These are phyloP conservation scores for Agonum fuliginosum DNA, from an alignment of 2,888 invertebrate genomes.

Conservation along the genomic window DNA sequence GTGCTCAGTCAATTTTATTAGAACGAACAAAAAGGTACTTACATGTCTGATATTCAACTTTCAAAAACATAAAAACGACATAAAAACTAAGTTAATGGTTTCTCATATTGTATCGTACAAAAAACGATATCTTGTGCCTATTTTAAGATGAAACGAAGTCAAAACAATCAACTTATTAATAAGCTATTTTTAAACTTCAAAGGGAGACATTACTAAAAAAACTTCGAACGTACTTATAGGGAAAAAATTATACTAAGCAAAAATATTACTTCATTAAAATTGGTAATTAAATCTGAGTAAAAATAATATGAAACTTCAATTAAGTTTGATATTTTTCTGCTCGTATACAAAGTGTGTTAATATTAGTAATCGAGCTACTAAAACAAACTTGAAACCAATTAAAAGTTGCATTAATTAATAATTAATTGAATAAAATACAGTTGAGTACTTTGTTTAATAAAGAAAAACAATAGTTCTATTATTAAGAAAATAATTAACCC, in stretches of 20 bases:
- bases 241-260: too few species aligned
- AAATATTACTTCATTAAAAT: too few species aligned
- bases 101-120: neutral
- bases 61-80: neutral
- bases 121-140: neutral
- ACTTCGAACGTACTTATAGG: too few species aligned
- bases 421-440: neutral
- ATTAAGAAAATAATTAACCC: neutral
- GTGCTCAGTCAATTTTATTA: neutral
- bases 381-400: neutral
- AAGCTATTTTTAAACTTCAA: slow-evolving; percentile 19
- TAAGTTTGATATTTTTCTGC: too few species aligned
- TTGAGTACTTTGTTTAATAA: neutral
- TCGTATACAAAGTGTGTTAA: too few species aligned
- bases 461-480: neutral
- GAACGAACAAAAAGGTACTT: slow-evolving; percentile 10
- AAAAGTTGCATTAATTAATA: neutral
- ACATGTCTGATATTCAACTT: neutral
- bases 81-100: slow-evolving; percentile 24
- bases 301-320: too few species aligned
- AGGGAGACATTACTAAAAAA: neutral
- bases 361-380: neutral
- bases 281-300: too few species aligned
- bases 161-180: slow-evolving; percentile 38
- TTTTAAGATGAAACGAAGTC: slow-evolving; percentile 20